phyloP scores from a whole-genome alignment of 2,888 invertebrate species.

The Scaptodrosophila latifasciaeformis region DNA sequence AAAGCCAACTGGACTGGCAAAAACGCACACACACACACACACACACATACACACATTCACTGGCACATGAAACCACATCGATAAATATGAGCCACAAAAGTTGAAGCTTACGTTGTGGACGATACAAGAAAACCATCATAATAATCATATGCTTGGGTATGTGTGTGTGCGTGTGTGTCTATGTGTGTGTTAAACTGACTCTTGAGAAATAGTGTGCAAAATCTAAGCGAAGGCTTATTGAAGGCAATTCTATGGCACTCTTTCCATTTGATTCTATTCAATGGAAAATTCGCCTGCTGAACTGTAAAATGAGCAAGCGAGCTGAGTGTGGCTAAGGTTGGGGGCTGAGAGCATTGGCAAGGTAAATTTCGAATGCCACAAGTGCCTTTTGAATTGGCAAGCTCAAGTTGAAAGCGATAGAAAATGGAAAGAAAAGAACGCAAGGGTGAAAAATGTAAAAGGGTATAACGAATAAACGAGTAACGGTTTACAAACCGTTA shows the following conservation, averaged over 20 bases:
- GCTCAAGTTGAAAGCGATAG: slow-evolving; percentile 5
- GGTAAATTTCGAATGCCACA: neutral
- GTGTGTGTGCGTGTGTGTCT: too few species aligned
- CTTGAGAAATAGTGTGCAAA: slow-evolving; percentile 55
- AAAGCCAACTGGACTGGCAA: too few species aligned
- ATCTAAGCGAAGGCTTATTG: slow-evolving; percentile 56
- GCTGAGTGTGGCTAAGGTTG: neutral
- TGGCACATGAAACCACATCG: slow-evolving; percentile 17
- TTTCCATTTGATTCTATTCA: too few species aligned
- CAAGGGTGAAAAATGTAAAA: too few species aligned
- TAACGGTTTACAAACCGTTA: slow-evolving; percentile 7
- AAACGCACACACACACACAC: neutral
- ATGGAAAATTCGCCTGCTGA: too few species aligned
- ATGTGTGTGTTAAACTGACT: slow-evolving; percentile 34
- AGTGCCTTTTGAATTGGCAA: slow-evolving; percentile 34
- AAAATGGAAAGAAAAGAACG: slow-evolving; percentile 16
- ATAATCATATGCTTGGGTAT: too few species aligned
- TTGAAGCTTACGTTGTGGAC: slow-evolving; percentile 16
- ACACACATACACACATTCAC: slow-evolving; percentile 1
- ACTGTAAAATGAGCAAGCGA: slow-evolving; percentile 54
- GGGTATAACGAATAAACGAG: neutral
- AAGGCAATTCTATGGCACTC: slow-evolving; percentile 50
- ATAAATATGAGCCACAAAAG: slow-evolving; percentile 37
- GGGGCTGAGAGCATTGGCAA: too few species aligned
- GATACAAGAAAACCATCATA: too few species aligned